Evolutionary conservation across 2,113 vertebrate species (phyloP).

Genomic region (Hyperoodon ampullatus): DNA sequence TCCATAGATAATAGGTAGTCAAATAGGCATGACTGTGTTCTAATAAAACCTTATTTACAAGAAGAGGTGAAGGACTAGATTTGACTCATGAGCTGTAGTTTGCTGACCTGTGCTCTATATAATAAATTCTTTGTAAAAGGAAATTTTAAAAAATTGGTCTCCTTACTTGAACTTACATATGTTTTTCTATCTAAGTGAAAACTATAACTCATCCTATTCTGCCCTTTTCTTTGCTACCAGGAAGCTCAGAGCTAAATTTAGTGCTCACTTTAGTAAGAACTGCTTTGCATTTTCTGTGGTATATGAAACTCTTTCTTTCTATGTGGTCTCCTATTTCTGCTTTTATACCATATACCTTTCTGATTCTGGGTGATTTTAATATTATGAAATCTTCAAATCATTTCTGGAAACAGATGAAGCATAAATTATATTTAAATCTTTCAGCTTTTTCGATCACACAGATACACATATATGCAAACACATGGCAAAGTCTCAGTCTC

Average conservation of each 20-base stretch:
- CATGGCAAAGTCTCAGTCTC: not conserved
- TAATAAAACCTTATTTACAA: not conserved
- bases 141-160: not conserved
- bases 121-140: constrained; percentile 3
- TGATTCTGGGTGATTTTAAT: not conserved
- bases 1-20: not conserved
- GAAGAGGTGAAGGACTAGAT: not conserved
- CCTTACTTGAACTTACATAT: not conserved
- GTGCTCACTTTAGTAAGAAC: not conserved
- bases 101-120: not conserved
- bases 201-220: not conserved
- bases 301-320: not conserved
- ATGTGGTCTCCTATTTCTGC: not conserved
- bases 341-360: not conserved
- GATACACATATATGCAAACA: no score
- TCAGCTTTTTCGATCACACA: not conserved
- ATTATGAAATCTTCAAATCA: not conserved
- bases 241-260: constrained; percentile 34
- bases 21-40: not conserved
- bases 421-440: not conserved
- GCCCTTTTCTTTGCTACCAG: not conserved
- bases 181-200: constrained; percentile 9
- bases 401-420: constrained; percentile 3
- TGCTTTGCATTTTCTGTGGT: not conserved
- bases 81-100: not conserved